phyloP scores from a whole-genome alignment of 2,113 vertebrate genomes.

The Xiphias gladius region DNA sequence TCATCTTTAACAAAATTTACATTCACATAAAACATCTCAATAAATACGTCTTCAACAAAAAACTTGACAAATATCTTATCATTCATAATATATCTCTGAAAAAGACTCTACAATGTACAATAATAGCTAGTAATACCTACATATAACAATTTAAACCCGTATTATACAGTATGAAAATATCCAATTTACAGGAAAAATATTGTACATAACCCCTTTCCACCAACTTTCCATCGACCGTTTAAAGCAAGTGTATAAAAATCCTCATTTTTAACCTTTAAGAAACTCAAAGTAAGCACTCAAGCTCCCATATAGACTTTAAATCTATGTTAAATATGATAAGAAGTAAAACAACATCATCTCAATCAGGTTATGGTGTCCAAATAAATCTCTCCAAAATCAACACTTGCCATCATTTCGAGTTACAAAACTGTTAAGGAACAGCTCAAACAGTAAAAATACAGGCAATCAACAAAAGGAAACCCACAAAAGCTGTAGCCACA shows the following conservation, averaged over 20 bases:
- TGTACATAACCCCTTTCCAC: constrained; percentile 68
- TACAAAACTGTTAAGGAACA: constrained; percentile 69
- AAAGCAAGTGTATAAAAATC: constrained; percentile 80
- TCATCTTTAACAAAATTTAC: constrained; percentile 87
- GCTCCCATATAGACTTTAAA: constrained; percentile 62
- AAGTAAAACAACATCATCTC: constrained; percentile 44
- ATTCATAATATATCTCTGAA: constrained; percentile 75
- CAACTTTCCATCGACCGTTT: constrained; percentile 52
- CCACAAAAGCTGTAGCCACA: constrained; percentile 57
- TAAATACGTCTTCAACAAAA: constrained; percentile 90
- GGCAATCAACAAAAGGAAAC: constrained; percentile 62
- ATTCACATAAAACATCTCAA: constrained; percentile 92
- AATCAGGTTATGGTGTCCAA: constrained; percentile 44
- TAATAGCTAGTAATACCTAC: constrained; percentile 74
- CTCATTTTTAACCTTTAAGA: constrained; percentile 64
- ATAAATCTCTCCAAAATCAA: constrained; percentile 61
- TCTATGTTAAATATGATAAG: constrained; percentile 45
- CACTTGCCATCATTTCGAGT: constrained; percentile 46
- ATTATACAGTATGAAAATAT: constrained; percentile 85
- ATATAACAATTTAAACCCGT: constrained; percentile 80
- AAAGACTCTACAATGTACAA: constrained; percentile 74
- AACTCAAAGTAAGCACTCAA: constrained; percentile 60
- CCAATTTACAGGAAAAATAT: constrained; percentile 81
- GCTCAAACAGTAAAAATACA: constrained; percentile 69
- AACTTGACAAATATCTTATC: constrained; percentile 87